Conservation (phyloP, 2,113 vertebrate species). For the Actenoides hombroni region DNA sequence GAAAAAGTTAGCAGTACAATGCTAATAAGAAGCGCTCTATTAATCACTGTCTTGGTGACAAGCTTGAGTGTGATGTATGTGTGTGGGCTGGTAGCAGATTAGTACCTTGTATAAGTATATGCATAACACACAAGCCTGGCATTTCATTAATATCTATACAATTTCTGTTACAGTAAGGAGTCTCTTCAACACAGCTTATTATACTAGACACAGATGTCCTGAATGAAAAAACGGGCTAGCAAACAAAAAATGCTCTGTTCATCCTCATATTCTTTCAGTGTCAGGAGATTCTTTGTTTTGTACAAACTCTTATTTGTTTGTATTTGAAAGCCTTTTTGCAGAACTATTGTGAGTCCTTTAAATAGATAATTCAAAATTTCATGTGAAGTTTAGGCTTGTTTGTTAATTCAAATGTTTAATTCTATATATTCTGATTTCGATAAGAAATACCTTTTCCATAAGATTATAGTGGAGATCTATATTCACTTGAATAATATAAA, state of each 20-base stretch:
- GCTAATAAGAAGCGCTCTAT: conserved; percentile 13
- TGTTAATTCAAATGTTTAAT: not conserved
- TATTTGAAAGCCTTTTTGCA: not conserved
- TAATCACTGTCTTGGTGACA: conserved; percentile 13
- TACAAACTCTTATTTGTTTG: conserved; percentile 11
- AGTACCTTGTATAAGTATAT: not conserved
- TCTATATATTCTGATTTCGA: not conserved
- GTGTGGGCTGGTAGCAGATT: not conserved
- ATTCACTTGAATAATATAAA: not conserved
- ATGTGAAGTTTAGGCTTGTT: not conserved
- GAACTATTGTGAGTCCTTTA: not conserved
- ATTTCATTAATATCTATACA: not conserved
- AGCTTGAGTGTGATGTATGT: not conserved
- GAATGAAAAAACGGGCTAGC: not conserved
- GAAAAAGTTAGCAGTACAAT: not conserved
- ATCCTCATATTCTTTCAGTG: not conserved
- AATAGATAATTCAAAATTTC: not conserved
- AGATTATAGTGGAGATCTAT: not conserved
- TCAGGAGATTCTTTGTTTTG: not conserved
- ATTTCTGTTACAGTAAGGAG: not conserved
- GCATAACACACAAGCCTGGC: not conserved
- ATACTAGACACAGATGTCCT: conserved; percentile 13
- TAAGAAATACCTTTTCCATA: not conserved
- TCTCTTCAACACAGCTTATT: not conserved
- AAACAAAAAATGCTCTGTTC: not conserved